These are phyloP conservation scores for Littorina saxatilis DNA, from an alignment of 1,140 invertebrate genomes.

Conservation along the genomic window DNA sequence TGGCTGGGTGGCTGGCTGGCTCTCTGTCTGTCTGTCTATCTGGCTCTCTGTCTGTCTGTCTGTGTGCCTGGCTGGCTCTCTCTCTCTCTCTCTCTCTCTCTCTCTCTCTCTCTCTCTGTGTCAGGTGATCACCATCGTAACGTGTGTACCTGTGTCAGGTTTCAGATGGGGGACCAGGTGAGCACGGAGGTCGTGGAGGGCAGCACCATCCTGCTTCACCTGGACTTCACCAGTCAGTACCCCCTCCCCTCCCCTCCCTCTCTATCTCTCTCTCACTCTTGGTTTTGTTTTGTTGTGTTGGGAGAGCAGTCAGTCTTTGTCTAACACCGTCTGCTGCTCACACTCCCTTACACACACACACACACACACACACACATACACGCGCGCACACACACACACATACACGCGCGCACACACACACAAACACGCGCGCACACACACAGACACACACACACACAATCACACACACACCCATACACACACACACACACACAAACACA, in stretches of 20 bases:
- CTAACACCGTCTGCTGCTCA: too few species aligned
- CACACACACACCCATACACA: background rate
- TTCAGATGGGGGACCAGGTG: constrained; percentile 34
- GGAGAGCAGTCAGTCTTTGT: too few species aligned
- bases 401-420: background rate
- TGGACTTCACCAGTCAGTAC: constrained; percentile 30
- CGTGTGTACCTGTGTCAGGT: too few species aligned
- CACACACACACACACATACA: background rate
- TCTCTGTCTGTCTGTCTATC: background rate
- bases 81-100: background rate
- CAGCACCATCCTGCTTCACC: constrained; percentile 10
- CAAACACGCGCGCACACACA: background rate
- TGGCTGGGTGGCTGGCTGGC: too few species aligned
- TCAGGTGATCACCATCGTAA: too few species aligned
- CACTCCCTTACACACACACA: background rate
- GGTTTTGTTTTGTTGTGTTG: too few species aligned
- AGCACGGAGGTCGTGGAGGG: constrained; percentile 33
- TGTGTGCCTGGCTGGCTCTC: too few species aligned
- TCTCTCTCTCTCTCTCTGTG: background rate
- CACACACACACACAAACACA: background rate
- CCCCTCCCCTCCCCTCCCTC: too few species aligned
- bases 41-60: background rate
- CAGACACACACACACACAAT: background rate
- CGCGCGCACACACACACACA: background rate
- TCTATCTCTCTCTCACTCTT: too few species aligned